Conservation (phyloP, 23 tunicate genomes). For the Botrylloides violaceus region DNA sequence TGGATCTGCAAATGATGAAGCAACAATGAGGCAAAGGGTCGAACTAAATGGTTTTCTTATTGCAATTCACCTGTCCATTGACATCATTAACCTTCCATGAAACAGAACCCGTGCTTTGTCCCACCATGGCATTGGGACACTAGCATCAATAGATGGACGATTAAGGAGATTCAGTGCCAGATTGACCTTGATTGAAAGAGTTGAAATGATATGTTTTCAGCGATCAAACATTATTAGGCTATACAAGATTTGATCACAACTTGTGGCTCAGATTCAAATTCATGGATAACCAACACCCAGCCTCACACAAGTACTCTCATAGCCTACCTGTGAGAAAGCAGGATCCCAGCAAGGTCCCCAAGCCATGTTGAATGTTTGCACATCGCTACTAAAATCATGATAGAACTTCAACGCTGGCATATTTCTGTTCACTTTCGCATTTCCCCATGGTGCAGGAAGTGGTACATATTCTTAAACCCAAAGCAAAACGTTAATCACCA, state of each 20-base stretch:
- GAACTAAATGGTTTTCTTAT: background rate
- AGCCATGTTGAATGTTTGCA: conserved; percentile 65
- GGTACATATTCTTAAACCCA: conserved; percentile 50
- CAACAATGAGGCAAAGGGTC: background rate
- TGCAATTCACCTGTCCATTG: conserved; percentile 50
- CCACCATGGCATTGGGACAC: conserved; percentile 89
- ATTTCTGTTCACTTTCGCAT: conserved; percentile 60
- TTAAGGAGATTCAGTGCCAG: conserved; percentile 61
- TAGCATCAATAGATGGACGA: conserved; percentile 54
- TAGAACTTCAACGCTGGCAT: conserved; percentile 94
- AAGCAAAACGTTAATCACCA: background rate
- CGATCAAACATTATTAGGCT: background rate
- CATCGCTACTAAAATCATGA: conserved; percentile 67
- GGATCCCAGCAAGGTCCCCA: conserved; percentile 99
- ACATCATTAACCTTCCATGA: conserved; percentile 63
- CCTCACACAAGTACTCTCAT: background rate
- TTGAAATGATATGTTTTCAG: background rate
- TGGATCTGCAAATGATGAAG: conserved; percentile 31
- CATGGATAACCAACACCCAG: background rate
- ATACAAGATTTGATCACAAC: background rate
- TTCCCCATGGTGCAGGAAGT: conserved; percentile 90
- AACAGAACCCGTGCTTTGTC: conserved; percentile 72
- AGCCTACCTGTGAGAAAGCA: conserved; percentile 73
- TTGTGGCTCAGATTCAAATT: background rate
- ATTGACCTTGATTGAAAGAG: conserved; percentile 51